Evolutionary conservation across 2,113 vertebrate genomes (phyloP).

Genomic region (Lepus europaeus): DNA sequence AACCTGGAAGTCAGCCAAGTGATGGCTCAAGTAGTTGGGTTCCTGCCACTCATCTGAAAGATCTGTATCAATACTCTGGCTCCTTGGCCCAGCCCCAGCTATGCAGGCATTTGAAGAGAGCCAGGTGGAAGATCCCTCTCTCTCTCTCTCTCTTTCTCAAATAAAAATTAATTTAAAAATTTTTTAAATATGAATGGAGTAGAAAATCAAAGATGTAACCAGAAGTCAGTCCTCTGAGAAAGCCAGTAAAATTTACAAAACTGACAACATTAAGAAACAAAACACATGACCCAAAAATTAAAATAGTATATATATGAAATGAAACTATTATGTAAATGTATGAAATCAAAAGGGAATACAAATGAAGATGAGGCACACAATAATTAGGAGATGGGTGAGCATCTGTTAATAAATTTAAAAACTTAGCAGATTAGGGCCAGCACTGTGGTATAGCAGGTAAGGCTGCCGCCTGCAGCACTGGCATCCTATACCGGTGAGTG

Average conservation of each 20-base stretch:
- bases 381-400: background rate
- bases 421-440: background rate
- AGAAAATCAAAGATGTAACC: background rate
- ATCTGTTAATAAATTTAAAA: conserved; percentile 44
- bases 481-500: no score
- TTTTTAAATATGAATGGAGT: background rate
- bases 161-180: no score
- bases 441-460: no score
- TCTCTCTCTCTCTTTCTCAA: no score
- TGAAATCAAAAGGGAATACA: background rate
- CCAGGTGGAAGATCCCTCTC: no score
- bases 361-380: background rate
- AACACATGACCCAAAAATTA: background rate
- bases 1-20: no score
- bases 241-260: conserved; percentile 27
- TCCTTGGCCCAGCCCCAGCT: no score
- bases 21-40: no score
- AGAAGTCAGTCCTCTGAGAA: conserved; percentile 34
- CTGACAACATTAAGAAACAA: conserved; percentile 48
- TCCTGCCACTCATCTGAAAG: no score
- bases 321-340: conserved; percentile 14
- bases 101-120: no score
- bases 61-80: no score
- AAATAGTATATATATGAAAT: background rate
- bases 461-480: no score